Percentiles rank a stretch among this genome's conserved stretches.
Evolutionary conservation across 1,140 invertebrate species (phyloP).

Genomic region (Adoxophyes honmai): DNA sequence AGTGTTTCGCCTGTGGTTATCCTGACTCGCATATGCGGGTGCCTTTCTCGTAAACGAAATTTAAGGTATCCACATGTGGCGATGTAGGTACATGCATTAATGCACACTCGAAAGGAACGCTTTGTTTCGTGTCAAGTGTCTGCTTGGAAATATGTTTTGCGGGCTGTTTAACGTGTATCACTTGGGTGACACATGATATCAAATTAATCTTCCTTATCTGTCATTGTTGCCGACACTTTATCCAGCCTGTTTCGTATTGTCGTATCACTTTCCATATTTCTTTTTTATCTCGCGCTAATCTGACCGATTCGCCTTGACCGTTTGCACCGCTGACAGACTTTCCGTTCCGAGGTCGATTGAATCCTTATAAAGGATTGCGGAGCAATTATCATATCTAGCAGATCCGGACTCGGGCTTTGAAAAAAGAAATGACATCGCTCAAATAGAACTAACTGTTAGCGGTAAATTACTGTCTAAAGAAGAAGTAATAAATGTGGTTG

Average conservation of each 20-base stretch:
- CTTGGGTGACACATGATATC: constrained; percentile 11
- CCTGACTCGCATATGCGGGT: constrained; percentile 66
- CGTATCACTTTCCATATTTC: constrained; percentile 8
- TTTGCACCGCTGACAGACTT: constrained; percentile 51
- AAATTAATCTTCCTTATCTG: constrained; percentile 15
- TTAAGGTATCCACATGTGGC: constrained; percentile 27
- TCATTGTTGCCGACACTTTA: not conserved
- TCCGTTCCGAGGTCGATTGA: constrained; percentile 58
- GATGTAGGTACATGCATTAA: constrained; percentile 17
- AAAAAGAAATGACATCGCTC: constrained; percentile 21
- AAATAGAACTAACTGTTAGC: constrained; percentile 19
- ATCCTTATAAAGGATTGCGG: constrained; percentile 33
- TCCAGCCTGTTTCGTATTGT: not conserved
- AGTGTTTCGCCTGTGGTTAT: constrained; percentile 68
- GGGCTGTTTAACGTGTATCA: constrained; percentile 2
- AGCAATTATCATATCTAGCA: constrained; percentile 32
- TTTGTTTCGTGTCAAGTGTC: constrained; percentile 28
- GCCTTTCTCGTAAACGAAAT: constrained; percentile 57
- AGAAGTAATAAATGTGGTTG: constrained; percentile 26
- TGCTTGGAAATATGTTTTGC: not conserved
- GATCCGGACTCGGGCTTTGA: constrained; percentile 29
- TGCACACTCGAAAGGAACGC: constrained; percentile 17
- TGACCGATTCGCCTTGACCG: constrained; percentile 60
- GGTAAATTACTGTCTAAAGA: constrained; percentile 22
- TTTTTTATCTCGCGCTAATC: constrained; percentile 15